Base-by-base conservation (phyloP, 2,113 vertebrate genomes). In the Cheirogaleus medius region DNA sequence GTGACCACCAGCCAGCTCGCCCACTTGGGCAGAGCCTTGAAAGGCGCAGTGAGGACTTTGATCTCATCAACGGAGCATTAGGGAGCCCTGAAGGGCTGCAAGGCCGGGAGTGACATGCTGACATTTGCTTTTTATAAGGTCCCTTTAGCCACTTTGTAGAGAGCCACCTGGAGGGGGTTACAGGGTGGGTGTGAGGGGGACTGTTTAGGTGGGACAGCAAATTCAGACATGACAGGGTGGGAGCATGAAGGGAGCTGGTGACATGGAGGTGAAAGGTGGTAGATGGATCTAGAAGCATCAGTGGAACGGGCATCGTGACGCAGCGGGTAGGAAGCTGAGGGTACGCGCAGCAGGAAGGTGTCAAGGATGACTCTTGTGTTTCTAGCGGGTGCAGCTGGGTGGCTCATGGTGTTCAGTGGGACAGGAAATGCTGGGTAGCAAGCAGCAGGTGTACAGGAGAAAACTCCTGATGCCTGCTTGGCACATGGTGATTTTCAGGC, bases 281-380 rank as follows among this genome's bases (percentile, higher is more conserved):
- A 47, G 39, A 3, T 27, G 27, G 37, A 39, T 8, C 47, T 21
- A 73, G 68, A 58, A 94, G 37, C 37, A 2, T 18, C 25, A 74
- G 80, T n/a, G 44, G 54, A 68, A 11, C 3, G 44, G 64, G 25
- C 44, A 29, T 47, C 1, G 0, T 49, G 42, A n/a, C 11, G 3
- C 32, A 60, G 5, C 23, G 14, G 44, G 5, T 52, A 37, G 74
- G 58, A 81, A 83, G 8, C 17, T n/a, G 27, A 52, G 25, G 42
- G 25, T 47, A 14, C 21, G 4, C 12, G 23, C 1, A 52, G 27
- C 6, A 3, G 21, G 58, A 15, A 3, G 1, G 14, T 23, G 9
- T 37, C 20, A 10, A 25, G 32, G 52, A 0, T 90, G 56, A 34
- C 18, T 52, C 17, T 66, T 34, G 8, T 13, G 73, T n/a, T 80